These are phyloP conservation scores for Coremacera marginata DNA, from an alignment of 2,888 invertebrate genomes.

Conservation along the genomic window DNA sequence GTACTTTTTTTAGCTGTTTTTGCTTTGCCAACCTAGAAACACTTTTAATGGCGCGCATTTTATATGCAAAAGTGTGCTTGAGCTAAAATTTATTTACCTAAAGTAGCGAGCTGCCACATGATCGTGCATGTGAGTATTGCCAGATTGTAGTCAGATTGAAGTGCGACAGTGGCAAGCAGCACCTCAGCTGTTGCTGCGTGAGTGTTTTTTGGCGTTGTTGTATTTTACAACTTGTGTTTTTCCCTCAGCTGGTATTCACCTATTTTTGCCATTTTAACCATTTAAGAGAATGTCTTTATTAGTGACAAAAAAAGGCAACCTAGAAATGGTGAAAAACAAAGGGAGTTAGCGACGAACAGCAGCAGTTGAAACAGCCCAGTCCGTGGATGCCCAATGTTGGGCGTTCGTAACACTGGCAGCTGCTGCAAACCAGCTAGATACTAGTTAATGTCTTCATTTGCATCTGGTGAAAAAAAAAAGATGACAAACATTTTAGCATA, in stretches of 20 bases:
- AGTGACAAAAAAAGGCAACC: slow-evolving; percentile 41
- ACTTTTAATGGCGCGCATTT: slow-evolving; percentile 47
- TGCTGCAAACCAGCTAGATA: slow-evolving; percentile 15
- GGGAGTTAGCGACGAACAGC: background rate
- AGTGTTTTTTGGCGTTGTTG: background rate
- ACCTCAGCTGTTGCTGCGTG: background rate
- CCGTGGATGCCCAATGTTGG: background rate
- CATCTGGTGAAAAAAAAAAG: slow-evolving; percentile 23
- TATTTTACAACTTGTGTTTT: background rate
- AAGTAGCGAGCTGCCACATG: slow-evolving; percentile 38
- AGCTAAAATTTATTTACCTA: slow-evolving; percentile 47
- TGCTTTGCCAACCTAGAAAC: slow-evolving; percentile 24
- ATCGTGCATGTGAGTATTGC: slow-evolving; percentile 28
- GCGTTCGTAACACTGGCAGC: background rate
- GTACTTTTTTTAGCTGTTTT: background rate
- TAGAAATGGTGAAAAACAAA: background rate
- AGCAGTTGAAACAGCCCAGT: too few relatives aligned
- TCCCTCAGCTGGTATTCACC: slow-evolving; percentile 3
- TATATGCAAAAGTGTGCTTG: slow-evolving; percentile 55
- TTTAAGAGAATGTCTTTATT: slow-evolving; percentile 55
- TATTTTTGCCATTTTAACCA: slow-evolving; percentile 31
- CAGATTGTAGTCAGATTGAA: slow-evolving; percentile 17
- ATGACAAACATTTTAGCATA: background rate
- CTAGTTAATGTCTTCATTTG: slow-evolving; percentile 39
- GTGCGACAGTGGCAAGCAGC: background rate